Percentiles rank a stretch among this genome's conserved stretches.
Conservation (phyloP, 2,113 vertebrate genomes). For the Bagarius yarrelli region DNA sequence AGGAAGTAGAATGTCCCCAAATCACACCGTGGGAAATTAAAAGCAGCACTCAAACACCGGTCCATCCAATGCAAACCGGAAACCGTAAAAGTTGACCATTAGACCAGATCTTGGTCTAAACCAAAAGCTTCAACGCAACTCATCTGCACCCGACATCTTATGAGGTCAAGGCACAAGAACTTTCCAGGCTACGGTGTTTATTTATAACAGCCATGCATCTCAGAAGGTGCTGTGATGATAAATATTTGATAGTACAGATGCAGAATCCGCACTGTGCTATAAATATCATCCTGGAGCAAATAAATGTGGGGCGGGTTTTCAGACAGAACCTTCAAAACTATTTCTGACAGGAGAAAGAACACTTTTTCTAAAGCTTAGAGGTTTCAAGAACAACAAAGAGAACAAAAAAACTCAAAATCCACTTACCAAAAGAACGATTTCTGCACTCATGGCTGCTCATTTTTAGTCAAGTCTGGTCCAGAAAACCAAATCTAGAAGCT, state of each 20-base stretch:
- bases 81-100: background rate
- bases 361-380: no score
- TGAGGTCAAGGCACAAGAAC: no score
- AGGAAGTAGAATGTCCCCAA: conserved; percentile 8
- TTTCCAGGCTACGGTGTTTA: background rate
- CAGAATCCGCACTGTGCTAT: background rate
- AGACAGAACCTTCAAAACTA: no score
- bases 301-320: no score
- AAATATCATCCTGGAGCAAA: background rate
- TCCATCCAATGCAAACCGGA: background rate
- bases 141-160: background rate
- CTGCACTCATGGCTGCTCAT: background rate
- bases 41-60: no score
- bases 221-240: background rate
- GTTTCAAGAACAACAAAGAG: no score
- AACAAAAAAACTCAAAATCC: no score
- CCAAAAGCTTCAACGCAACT: background rate
- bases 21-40: background rate
- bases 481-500: background rate
- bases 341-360: no score
- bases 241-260: conserved; percentile 33
- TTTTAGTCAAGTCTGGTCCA: background rate
- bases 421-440: background rate
- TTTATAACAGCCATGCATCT: conserved; percentile 10
- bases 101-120: background rate